phyloP scores from a whole-genome alignment of 2,797 vertebrate species.

The Lagocephalus sceleratus region DNA sequence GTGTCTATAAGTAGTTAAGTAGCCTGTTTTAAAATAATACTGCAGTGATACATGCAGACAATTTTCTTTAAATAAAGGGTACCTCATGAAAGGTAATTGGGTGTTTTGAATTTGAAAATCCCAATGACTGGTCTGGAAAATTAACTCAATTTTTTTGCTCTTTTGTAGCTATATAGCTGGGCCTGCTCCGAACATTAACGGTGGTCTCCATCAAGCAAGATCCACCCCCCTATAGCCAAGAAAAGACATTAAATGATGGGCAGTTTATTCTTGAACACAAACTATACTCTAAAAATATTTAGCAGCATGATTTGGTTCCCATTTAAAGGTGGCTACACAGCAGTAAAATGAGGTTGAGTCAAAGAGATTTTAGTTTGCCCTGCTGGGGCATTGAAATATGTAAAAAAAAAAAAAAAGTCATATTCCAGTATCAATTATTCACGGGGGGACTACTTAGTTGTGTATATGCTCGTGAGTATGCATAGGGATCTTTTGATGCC shows the following conservation, averaged over 20 bases:
- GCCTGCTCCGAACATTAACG: conserved; percentile 12
- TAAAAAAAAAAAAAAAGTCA: too few species aligned
- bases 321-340: conserved; percentile 1
- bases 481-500: too few species aligned
- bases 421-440: conserved; percentile 1
- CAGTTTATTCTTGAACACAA: conserved; percentile 15
- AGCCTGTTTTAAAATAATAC: conserved; percentile 54
- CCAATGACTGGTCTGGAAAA: conserved; percentile 38
- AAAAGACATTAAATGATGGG: conserved; percentile 38
- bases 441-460: neutral
- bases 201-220: conserved; percentile 18
- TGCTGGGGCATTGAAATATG: neutral
- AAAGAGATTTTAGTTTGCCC: conserved; percentile 16
- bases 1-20: conserved; percentile 59
- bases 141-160: conserved; percentile 42
- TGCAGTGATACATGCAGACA: conserved; percentile 36
- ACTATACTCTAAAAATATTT: conserved; percentile 8
- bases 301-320: neutral
- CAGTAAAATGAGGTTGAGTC: conserved; percentile 28
- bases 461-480: too few species aligned
- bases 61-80: conserved; percentile 51
- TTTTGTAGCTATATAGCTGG: neutral
- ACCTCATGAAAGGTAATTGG: conserved; percentile 49
- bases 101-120: conserved; percentile 41
- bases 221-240: conserved; percentile 11